Conservation (phyloP, 2,888 invertebrate species). For the Stomorhina lunata region DNA sequence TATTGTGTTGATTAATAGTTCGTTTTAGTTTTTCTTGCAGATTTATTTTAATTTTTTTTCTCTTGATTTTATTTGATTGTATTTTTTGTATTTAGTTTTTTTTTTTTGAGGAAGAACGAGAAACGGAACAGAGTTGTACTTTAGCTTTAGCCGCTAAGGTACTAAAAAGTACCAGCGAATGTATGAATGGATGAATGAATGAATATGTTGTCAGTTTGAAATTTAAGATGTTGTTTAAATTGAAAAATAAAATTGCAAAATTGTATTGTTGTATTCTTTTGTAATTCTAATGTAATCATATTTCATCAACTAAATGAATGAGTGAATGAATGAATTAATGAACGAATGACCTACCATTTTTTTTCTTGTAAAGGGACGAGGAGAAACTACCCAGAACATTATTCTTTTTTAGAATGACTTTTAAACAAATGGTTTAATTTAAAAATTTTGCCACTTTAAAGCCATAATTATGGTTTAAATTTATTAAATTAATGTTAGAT, state of each 20-base stretch:
- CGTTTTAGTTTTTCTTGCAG: conserved; percentile 29
- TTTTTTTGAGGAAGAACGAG: conserved; percentile 56
- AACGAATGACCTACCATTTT: conserved; percentile 47
- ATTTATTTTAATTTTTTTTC: conserved; percentile 32
- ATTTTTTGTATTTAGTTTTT: too few relatives aligned
- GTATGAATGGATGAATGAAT: too few relatives aligned
- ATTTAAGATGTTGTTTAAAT: conserved; percentile 60
- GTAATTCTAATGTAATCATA: conserved; percentile 64
- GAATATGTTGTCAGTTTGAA: conserved; percentile 34
- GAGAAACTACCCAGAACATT: not conserved
- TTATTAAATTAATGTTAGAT: conserved; percentile 25
- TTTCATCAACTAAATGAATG: conserved; percentile 60
- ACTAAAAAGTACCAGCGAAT: too few relatives aligned
- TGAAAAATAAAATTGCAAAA: conserved; percentile 60
- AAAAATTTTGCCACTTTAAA: not conserved
- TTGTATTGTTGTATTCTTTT: conserved; percentile 52
- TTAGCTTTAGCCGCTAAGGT: too few relatives aligned
- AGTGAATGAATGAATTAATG: conserved; percentile 37
- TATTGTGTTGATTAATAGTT: conserved; percentile 63
- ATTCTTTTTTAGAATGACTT: not conserved
- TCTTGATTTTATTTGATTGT: not conserved
- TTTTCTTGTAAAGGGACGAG: too few relatives aligned
- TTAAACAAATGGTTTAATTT: conserved; percentile 2
- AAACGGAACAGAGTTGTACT: conserved; percentile 54
- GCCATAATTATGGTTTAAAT: conserved; percentile 22